Percentiles rank a stretch among this genome's conserved stretches.
These are phyloP conservation scores for Agrypnus murinus DNA, from an alignment of 2,888 invertebrate genomes.

Conservation along the genomic window DNA sequence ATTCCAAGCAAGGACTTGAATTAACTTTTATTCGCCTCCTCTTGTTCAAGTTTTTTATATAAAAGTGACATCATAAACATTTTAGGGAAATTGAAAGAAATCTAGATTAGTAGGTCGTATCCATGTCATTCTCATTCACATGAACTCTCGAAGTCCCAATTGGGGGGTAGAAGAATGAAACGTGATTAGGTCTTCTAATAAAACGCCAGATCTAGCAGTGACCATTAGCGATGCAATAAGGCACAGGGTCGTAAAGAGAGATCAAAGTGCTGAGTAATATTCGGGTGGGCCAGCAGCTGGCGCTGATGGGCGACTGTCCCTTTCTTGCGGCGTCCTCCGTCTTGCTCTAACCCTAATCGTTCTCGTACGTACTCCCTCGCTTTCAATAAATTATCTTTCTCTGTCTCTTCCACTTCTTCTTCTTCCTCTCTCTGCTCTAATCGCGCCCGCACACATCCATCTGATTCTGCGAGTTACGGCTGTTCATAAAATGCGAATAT, in stretches of 20 bases:
- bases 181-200: constrained; percentile 58
- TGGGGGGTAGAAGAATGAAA: constrained; percentile 42
- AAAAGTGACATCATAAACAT: constrained; percentile 19
- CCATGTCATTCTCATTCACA: constrained; percentile 24
- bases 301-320: constrained; percentile 56
- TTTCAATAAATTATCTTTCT: constrained; percentile 48
- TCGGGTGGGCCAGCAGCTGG: constrained; percentile 59
- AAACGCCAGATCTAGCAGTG: constrained; percentile 62
- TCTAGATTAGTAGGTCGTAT: constrained; percentile 44
- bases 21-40: constrained; percentile 22
- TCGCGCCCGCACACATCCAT: constrained; percentile 54
- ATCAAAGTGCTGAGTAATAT: constrained; percentile 61
- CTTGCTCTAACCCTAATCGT: constrained; percentile 35
- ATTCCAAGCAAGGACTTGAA: constrained; percentile 33
- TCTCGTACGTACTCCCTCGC: constrained; percentile 39
- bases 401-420: constrained; percentile 29
- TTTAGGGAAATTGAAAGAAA: constrained; percentile 31
- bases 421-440: constrained; percentile 41
- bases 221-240: constrained; percentile 64
- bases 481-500: constrained; percentile 58
- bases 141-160: constrained; percentile 17
- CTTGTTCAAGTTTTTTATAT: constrained; percentile 13
- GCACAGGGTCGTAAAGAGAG: constrained; percentile 59
- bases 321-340: constrained; percentile 45
- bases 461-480: constrained; percentile 56